Conservation (phyloP, 1,140 invertebrate genomes). For the Chlorops oryzae region DNA sequence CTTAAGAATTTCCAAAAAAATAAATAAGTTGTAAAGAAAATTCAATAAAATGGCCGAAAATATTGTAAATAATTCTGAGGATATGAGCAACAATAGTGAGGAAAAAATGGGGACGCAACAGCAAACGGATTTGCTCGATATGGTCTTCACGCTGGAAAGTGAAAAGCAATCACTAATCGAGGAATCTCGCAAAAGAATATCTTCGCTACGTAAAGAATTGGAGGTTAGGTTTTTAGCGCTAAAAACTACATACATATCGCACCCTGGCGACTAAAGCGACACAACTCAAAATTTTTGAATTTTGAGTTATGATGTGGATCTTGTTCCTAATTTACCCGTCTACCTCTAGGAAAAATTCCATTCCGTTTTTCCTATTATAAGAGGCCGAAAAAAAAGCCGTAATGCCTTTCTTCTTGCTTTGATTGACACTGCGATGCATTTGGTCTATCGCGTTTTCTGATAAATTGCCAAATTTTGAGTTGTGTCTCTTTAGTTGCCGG, state of each 20-base stretch:
- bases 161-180: constrained; percentile 43
- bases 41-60: constrained; percentile 28
- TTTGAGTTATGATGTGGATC: no score
- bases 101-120: constrained; percentile 13
- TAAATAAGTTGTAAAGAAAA: constrained; percentile 9
- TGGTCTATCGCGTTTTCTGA: neutral
- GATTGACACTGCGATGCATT: no score
- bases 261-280: no score
- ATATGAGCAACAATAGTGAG: constrained; percentile 35
- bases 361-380: no score
- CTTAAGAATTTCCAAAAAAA: no score
- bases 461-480: neutral
- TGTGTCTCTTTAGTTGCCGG: no score
- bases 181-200: constrained; percentile 39
- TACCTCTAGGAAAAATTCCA: no score
- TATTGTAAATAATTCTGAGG: constrained; percentile 21
- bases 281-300: no score
- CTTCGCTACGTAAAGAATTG: constrained; percentile 42
- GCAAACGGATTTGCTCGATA: constrained; percentile 41
- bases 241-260: no score
- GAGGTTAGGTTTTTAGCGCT: constrained; percentile 42
- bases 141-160: constrained; percentile 43
- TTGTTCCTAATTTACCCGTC: no score
- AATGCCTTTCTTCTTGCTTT: no score
- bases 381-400: no score